phyloP scores from a whole-genome alignment of 2,113 vertebrate genomes.

The Halichoerus grypus region DNA sequence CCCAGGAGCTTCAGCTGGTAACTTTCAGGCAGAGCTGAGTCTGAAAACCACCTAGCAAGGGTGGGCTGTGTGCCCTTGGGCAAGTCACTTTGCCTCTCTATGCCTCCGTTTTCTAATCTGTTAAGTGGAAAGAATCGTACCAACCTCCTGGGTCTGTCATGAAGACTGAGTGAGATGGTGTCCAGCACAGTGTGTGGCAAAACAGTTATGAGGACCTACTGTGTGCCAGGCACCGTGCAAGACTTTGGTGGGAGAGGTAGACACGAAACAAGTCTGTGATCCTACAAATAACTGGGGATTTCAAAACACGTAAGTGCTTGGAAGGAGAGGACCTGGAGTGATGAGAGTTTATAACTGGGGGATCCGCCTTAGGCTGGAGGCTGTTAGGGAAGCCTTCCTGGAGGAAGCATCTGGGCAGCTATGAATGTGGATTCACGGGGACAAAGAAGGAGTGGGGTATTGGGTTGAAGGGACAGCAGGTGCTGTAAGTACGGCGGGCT shows the following conservation, averaged over 20 bases:
- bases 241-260: background rate
- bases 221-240: background rate
- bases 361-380: background rate
- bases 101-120: background rate
- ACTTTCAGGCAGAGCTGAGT: background rate
- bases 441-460: background rate
- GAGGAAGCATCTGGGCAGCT: background rate
- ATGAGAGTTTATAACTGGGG: background rate
- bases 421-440: background rate
- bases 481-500: no score
- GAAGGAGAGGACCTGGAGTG: background rate
- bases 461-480: background rate
- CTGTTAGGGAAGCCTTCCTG: background rate
- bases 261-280: background rate
- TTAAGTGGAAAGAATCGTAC: background rate
- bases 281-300: background rate
- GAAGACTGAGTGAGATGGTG: background rate
- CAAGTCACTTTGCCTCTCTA: background rate
- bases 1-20: background rate
- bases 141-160: background rate
- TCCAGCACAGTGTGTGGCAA: background rate
- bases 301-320: background rate
- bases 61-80: background rate
- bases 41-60: background rate
- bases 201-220: background rate